These are phyloP conservation scores for Hemichromis elongatus DNA, from an alignment of 2,113 vertebrate species.

Conservation along the genomic window DNA sequence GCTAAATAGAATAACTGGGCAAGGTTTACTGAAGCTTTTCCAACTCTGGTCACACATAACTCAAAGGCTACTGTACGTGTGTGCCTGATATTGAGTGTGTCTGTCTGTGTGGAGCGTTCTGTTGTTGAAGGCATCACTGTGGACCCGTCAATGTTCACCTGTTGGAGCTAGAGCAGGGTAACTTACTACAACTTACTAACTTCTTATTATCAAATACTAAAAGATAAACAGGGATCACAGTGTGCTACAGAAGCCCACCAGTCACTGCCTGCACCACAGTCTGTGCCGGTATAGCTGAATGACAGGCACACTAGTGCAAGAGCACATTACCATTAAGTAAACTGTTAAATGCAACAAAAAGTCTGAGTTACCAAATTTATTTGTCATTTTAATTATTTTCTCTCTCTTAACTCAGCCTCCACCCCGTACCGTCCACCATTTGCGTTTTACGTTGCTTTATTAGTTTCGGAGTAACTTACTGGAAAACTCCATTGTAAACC, in stretches of 20 bases:
- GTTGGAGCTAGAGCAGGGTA: not conserved
- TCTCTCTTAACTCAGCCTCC: not conserved
- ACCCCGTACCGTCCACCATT: not conserved
- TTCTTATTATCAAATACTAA: not conserved
- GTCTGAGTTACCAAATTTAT: not conserved
- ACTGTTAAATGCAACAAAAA: not conserved
- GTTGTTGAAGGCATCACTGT: not conserved
- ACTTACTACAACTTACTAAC: not conserved
- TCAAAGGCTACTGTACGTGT: no score
- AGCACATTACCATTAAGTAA: no score
- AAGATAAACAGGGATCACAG: not conserved
- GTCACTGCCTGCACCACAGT: not conserved
- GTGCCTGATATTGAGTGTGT: not conserved
- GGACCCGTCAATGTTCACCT: not conserved
- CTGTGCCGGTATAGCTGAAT: not conserved
- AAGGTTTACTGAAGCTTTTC: no score
- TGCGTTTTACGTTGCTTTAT: not conserved
- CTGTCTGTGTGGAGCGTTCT: no score
- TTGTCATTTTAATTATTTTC: not conserved
- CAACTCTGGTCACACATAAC: no score
- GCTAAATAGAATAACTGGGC: not conserved
- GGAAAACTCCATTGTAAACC: constrained; percentile 94
- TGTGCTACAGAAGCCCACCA: not conserved
- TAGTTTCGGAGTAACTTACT: constrained; percentile 74
- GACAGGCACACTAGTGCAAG: not conserved